Base-by-base conservation (phyloP, 2,113 vertebrate species). In the Tautogolabrus adspersus region DNA sequence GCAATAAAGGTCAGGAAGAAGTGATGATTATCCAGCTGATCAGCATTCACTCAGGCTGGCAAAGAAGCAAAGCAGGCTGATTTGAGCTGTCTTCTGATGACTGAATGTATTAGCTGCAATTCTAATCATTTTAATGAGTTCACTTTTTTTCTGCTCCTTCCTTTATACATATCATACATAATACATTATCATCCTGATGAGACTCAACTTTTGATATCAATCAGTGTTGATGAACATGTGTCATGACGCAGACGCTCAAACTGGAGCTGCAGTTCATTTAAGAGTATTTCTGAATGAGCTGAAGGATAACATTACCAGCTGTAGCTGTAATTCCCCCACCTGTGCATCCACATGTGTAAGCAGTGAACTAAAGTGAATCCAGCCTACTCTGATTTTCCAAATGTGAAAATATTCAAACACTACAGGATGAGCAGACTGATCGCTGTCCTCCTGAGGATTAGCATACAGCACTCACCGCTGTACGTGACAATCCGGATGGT, bases 401-500 rank as follows among this genome's bases (percentile, higher is more conserved):
- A 57, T 7, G 0, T 42, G 6, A 11, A 42, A 52, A 55, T 10
- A 37, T 52, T 21, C 0, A 44, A 66, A 47, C 11, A 52, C n/a
- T 22, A n/a, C 30, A 30, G 38, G 26, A 6, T 2, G 68, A 52
- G 54, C 2, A 22, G 12, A 58, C 18, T 22, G 18, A 34, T 66
- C 8, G n/a, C 38, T 10, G 44, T 62, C 6, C 16, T 52, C 6
- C 10, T n/a, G 8, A 54, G 30, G 11, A 34, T 55, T 2, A 6
- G 6, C 0, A 23, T 1, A 9, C 8, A 54, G 54, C 8, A 79
- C 97, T 96, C 89, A 99, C 97, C 96, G 0, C 96, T 99, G 83
- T 99, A 99, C n/a, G 97, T 98, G 89, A 99, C 95, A 65, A 99
- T 96, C 42, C 98, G 95, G 47, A 98, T 96, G 64, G 97, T 96